A percentile compares a stretch with the other conserved stretches of the same genome.
Evolutionary conservation across 2,113 vertebrate species (phyloP).

Genomic region (Xyliphius kryptos): DNA sequence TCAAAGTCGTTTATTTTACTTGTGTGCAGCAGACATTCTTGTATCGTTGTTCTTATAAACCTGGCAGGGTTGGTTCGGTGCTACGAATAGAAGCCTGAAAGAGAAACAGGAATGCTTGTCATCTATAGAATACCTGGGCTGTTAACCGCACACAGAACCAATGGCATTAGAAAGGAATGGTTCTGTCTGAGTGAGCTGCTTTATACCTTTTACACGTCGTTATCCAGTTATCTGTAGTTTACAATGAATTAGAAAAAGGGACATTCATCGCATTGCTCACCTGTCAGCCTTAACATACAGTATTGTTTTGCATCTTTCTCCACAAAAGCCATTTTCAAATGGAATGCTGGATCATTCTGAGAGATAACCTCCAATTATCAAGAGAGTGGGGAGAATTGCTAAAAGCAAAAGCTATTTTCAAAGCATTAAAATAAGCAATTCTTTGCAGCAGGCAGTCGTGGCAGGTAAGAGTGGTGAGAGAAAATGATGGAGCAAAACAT

Average conservation of each 20-base stretch:
- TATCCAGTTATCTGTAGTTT: slow-evolving; percentile 15
- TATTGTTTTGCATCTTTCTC: slow-evolving; percentile 5
- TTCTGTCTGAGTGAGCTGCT: background rate
- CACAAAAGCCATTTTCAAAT: slow-evolving; percentile 10
- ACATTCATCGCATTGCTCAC: background rate
- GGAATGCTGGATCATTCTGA: slow-evolving; percentile 17
- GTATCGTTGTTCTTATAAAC: no score
- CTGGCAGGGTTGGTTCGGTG: no score
- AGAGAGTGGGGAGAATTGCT: slow-evolving; percentile 7
- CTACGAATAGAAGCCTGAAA: no score
- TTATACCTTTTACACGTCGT: slow-evolving; percentile 17
- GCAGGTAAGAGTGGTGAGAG: background rate
- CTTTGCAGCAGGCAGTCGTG: background rate
- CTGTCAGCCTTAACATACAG: slow-evolving; percentile 3
- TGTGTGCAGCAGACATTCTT: no score
- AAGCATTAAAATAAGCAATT: background rate
- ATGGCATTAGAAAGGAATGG: slow-evolving; percentile 23
- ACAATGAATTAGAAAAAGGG: background rate
- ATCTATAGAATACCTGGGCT: slow-evolving; percentile 12
- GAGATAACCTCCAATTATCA: slow-evolving; percentile 15
- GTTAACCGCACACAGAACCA: slow-evolving; percentile 2
- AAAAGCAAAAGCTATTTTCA: slow-evolving; percentile 11
- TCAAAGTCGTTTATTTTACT: no score
- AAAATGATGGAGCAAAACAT: background rate
- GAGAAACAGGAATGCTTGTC: slow-evolving; percentile 20